Evolutionary conservation across 1,140 invertebrate genomes (phyloP), one percentile per base, ranked within the genome.

Genomic region (Aethina tumida): DNA sequence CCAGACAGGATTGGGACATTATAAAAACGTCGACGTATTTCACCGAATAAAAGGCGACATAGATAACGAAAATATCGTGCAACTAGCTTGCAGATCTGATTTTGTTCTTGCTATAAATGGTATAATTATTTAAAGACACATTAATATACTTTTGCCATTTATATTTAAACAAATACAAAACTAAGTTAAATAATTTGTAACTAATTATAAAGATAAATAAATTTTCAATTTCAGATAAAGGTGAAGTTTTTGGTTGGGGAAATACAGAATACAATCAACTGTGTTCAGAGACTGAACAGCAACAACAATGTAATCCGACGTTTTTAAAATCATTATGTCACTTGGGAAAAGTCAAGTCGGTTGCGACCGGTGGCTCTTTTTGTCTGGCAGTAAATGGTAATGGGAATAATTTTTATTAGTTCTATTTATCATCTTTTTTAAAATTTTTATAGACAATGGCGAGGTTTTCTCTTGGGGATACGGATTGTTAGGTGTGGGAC

Each of bases 161-260:
- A n/a, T 13, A 12, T 29, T 5, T 5, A 29, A 13, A n/a, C n/a
- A n/a, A n/a, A n/a, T n/a, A n/a, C n/a, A n/a, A n/a, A n/a, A n/a
- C n/a, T n/a, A n/a, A n/a, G n/a, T n/a, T n/a, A n/a, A n/a, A n/a
- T n/a, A n/a, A n/a, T n/a, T n/a, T n/a, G n/a, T n/a, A n/a, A 7
- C 21, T 22, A 22, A 22, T 22, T n/a, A 22, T 3, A 35, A 10
- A 41, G 36, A 19, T 43, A 4, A 18, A 31, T 12, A 26, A 18
- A 13, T 25, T 47, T 36, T 47, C 35, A 32, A 38, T 64, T 69
- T 33, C 60, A 86, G 90, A 93, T 49, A 79, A 81, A 58, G 93
- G 93, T 12, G 85, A 95, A 53, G 69, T 96, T 2, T 97, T 96
- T 70, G 93, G 92, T 0, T 98, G 94, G 93, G 94, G 95, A 13